Evolutionary conservation across 2,797 vertebrate genomes (phyloP).

Genomic region (Pantherophis alleghaniensis): DNA sequence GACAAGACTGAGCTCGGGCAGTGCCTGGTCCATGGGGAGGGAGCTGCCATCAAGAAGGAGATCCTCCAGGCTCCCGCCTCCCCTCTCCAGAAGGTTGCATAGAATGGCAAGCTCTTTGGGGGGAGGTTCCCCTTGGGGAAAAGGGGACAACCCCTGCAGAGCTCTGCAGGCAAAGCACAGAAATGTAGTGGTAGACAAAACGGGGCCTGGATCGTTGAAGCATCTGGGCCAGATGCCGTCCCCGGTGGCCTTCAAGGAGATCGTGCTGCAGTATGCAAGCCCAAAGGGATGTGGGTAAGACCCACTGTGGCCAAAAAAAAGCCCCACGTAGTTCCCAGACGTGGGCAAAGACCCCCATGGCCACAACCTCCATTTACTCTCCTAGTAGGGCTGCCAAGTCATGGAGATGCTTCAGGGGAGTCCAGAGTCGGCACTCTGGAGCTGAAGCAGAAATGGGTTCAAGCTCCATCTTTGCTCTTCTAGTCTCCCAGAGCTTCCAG

Average conservation of each 20-base stretch:
- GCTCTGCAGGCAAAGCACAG: background rate
- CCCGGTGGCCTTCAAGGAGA: background rate
- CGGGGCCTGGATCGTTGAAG: background rate
- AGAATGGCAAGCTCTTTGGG: background rate
- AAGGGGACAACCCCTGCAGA: background rate
- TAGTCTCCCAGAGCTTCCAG: background rate
- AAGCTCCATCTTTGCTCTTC: background rate
- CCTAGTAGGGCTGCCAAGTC: background rate
- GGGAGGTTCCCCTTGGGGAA: background rate
- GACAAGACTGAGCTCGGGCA: background rate
- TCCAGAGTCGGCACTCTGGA: background rate
- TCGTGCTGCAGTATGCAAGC: background rate
- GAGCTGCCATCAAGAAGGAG: background rate
- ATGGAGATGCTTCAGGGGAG: background rate
- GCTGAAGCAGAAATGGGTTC: background rate
- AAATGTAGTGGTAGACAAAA: background rate
- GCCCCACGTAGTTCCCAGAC: background rate
- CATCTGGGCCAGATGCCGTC: background rate
- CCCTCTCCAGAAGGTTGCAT: background rate
- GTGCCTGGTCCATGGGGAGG: background rate
- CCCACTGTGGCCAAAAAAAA: background rate
- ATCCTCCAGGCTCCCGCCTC: background rate
- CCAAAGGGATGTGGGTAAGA: background rate
- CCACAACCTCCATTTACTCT: background rate
- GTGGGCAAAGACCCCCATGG: background rate